Percentiles rank a stretch among this genome's conserved stretches.
These are phyloP conservation scores for Danionella cerebrum DNA, from an alignment of 2,113 vertebrate species.

Conservation along the genomic window DNA sequence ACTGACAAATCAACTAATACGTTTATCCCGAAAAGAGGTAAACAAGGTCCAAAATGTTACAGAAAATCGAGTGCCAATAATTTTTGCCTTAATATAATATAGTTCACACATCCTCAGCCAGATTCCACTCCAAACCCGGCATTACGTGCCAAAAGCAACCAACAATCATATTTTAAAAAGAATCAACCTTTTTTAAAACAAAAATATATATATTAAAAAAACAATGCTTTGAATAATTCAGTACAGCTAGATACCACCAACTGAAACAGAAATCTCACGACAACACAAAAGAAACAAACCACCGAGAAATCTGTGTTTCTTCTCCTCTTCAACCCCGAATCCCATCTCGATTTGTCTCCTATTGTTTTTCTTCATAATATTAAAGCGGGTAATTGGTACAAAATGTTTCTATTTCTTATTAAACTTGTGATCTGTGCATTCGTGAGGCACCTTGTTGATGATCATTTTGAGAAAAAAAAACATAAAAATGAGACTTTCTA, in stretches of 20 bases:
- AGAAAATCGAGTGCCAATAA: constrained; percentile 81
- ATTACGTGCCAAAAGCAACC: constrained; percentile 64
- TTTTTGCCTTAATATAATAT: constrained; percentile 87
- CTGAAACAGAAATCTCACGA: constrained; percentile 40
- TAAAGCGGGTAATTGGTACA: constrained; percentile 86
- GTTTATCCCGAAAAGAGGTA: constrained; percentile 47
- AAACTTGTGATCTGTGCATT: constrained; percentile 76
- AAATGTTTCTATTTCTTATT: constrained; percentile 77
- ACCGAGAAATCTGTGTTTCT: constrained; percentile 46
- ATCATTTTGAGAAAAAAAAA: constrained; percentile 59
- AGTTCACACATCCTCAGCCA: constrained; percentile 56
- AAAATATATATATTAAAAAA: constrained; percentile 38
- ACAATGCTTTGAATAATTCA: constrained; percentile 56
- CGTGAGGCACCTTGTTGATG: constrained; percentile 84
- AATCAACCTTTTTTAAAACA: constrained; percentile 52
- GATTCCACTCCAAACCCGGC: constrained; percentile 48
- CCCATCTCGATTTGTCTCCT: constrained; percentile 37
- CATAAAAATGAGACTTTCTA: constrained; percentile 52
- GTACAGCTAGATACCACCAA: constrained; percentile 52
- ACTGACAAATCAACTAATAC: constrained; percentile 16
- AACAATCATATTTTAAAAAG: constrained; percentile 65
- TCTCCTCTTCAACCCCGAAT: constrained; percentile 49
- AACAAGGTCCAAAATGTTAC: constrained; percentile 55
- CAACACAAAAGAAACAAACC: constrained; percentile 2
- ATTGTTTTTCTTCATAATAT: constrained; percentile 60